Percentiles rank a stretch among this genome's conserved stretches.
phyloP scores from a whole-genome alignment of 2,888 invertebrate genomes.

The Elegia similella region DNA sequence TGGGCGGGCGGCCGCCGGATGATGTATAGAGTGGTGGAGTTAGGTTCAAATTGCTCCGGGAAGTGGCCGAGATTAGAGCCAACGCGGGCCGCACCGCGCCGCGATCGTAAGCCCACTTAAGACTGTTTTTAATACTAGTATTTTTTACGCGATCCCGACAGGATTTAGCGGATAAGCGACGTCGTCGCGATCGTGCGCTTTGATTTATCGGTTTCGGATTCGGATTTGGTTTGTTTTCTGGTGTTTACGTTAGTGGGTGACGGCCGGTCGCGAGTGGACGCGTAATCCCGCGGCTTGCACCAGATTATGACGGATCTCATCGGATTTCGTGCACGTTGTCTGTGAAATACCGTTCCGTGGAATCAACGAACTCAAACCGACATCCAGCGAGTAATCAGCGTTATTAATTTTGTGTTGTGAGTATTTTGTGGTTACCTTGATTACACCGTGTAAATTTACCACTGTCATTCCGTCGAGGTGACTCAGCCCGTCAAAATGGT shows the following conservation, averaged over 20 bases:
- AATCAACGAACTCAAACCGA: conserved; percentile 42
- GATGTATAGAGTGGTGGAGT: conserved; percentile 89
- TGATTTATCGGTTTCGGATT: conserved; percentile 80
- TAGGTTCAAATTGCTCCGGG: conserved; percentile 88
- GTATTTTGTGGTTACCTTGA: conserved; percentile 39
- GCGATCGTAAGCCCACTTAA: conserved; percentile 86
- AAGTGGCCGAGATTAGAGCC: conserved; percentile 88
- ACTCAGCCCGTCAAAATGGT: too few species aligned
- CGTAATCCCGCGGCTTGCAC: conserved; percentile 74
- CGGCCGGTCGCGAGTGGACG: conserved; percentile 67
- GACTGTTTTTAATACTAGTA: conserved; percentile 88
- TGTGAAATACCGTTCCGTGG: conserved; percentile 57
- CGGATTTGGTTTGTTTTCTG: conserved; percentile 68
- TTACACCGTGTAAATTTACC: too few species aligned
- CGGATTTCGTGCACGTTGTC: conserved; percentile 69
- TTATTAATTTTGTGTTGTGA: conserved; percentile 47
- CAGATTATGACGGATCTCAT: conserved; percentile 77
- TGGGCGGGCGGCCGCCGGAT: conserved; percentile 80
- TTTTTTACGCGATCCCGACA: conserved; percentile 82
- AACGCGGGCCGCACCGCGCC: conserved; percentile 84
- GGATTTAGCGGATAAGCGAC: conserved; percentile 80
- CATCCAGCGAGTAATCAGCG: conserved; percentile 29
- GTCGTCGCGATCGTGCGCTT: conserved; percentile 78
- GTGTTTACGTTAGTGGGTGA: conserved; percentile 80
- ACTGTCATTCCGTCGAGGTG: too few species aligned